phyloP scores from a whole-genome alignment of 2,113 vertebrate genomes.

The Athene cunicularia region DNA sequence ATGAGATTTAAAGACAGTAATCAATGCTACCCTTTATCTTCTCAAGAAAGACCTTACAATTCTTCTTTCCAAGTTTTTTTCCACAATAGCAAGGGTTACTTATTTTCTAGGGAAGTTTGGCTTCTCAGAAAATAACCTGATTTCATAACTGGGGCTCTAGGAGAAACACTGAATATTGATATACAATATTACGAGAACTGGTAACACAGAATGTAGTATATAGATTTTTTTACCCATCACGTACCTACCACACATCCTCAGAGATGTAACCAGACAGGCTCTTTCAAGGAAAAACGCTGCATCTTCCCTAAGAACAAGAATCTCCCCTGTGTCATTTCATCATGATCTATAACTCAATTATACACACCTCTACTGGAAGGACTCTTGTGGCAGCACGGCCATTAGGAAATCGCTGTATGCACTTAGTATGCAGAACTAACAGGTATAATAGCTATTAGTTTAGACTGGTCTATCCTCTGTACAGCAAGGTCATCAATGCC shows the following conservation, averaged over 20 bases:
- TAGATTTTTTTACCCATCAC: background rate
- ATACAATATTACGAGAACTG: background rate
- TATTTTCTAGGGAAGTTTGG: background rate
- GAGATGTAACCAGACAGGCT: background rate
- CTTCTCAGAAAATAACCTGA: background rate
- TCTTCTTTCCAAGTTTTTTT: background rate
- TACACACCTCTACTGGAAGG: background rate
- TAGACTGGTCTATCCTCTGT: background rate
- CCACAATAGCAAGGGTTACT: background rate
- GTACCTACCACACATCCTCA: background rate
- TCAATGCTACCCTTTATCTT: background rate
- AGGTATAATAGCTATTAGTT: background rate
- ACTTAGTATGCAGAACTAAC: background rate
- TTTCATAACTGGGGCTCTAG: background rate
- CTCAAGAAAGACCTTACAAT: background rate
- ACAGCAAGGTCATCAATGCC: background rate
- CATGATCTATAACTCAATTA: background rate
- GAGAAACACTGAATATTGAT: background rate
- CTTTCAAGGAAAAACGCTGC: background rate
- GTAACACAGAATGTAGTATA: background rate
- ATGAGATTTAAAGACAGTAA: background rate
- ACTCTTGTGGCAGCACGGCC: background rate
- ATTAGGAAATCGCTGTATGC: background rate
- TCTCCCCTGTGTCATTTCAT: background rate
- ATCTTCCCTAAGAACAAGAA: background rate